Conservation (phyloP, 2,888 invertebrate genomes). For the Trilocha varians region DNA sequence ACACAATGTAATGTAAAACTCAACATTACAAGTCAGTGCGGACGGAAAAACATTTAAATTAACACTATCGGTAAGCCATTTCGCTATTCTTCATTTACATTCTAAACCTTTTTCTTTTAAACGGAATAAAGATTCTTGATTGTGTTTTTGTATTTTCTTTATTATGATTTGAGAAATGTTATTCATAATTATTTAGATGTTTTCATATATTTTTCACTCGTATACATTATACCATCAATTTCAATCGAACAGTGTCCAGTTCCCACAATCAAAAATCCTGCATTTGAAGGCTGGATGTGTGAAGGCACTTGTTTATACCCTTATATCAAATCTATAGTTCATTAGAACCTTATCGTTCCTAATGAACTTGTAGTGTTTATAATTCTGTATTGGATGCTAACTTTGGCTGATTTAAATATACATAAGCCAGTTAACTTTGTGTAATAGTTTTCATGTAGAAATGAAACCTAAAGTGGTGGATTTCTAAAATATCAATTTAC, state of each 20-base stretch:
- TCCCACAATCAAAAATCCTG: constrained; percentile 59
- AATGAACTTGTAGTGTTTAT: too few relatives aligned
- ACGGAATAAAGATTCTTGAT: constrained; percentile 30
- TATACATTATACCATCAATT: constrained; percentile 1
- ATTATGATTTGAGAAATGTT: background rate
- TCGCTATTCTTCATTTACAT: constrained; percentile 23
- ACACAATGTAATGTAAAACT: background rate
- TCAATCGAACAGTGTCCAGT: constrained; percentile 26
- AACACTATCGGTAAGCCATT: constrained; percentile 34
- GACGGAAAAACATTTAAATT: constrained; percentile 21
- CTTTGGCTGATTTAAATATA: constrained; percentile 41
- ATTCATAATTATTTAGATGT: background rate
- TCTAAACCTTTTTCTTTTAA: constrained; percentile 22
- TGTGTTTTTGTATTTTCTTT: constrained; percentile 20
- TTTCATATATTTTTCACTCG: background rate
- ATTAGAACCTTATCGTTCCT: constrained; percentile 25
- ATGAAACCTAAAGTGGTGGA: too few relatives aligned
- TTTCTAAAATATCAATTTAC: too few relatives aligned
- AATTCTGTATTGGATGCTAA: constrained; percentile 44
- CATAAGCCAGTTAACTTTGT: constrained; percentile 9
- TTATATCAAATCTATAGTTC: constrained; percentile 35
- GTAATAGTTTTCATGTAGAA: too few relatives aligned
- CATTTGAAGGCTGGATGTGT: constrained; percentile 67
- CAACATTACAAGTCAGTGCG: constrained; percentile 12
- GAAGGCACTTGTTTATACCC: constrained; percentile 70